Base-by-base conservation (phyloP, 2,797 vertebrate species). In the Tapera naevia region DNA sequence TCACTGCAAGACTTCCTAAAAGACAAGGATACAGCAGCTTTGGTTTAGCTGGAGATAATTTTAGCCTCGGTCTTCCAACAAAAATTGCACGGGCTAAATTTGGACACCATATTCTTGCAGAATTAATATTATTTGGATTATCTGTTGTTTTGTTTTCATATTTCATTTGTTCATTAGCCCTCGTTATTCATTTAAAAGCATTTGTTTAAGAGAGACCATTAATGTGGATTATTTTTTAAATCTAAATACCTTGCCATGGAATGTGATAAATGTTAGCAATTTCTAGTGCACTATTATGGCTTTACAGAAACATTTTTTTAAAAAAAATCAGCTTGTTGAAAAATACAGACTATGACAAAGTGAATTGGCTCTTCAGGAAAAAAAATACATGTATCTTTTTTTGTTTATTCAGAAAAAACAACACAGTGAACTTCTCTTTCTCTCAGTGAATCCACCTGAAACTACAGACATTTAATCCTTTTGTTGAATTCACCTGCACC, bases 201-300 rank as follows among this genome's bases (percentile, higher is more conserved):
- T 87, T 82, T 87, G 51, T 73, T 92, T 25, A 73, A 23, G 24
- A 61, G 13, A 75, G 10, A 75, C 33, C n/a, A 57, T 39, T 14
- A 35, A 11, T 33, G 7, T 32, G 33, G 5, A 30, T 12, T 1
- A 6, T 79, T 60, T 43, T 86, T 84, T 50, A 35, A 81, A 74
- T 91, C 60, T 76, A 89, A 70, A 67, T 51, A 2, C 48, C 65
- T 65, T 86, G 58, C 65, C 61, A 73, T 50, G 27, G 46, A 91
- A 61, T 66, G 45, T 61, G 65, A 91, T 66, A 89, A 73, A 93
- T 57, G 70, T 71, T 85, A 86, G 45, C 54, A 88, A 87, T 91
- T 93, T 89, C 74, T 73, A 88, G 76, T 85, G 57, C 25, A 54
- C 28, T 74, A 80, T 65, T 43, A 45, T 89, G 60, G 21, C 35